Conservation (phyloP, 2,113 vertebrate genomes). For the Seriola quinqueradiata region DNA sequence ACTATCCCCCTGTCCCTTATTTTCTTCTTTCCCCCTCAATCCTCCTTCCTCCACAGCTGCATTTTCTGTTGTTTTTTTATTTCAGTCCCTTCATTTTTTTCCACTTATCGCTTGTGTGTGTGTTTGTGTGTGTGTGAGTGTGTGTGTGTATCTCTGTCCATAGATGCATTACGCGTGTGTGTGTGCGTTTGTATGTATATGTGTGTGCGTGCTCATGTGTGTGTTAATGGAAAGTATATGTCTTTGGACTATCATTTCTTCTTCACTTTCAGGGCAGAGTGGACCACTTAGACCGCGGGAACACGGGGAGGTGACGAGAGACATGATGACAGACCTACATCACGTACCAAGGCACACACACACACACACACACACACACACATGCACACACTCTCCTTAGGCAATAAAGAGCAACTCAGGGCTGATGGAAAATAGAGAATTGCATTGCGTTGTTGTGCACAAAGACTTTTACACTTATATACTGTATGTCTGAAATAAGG, state of each 20-base stretch:
- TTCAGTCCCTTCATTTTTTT: slow-evolving; percentile 32
- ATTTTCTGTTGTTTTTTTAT: slow-evolving; percentile 36
- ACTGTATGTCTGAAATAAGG: neutral
- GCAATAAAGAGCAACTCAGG: neutral
- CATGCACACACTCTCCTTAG: slow-evolving; percentile 5
- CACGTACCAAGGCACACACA: slow-evolving; percentile 15
- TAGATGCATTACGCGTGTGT: neutral
- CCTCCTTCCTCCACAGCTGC: slow-evolving; percentile 50
- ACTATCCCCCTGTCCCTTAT: slow-evolving; percentile 52
- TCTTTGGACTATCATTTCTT: slow-evolving; percentile 44
- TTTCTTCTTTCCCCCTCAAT: slow-evolving; percentile 54
- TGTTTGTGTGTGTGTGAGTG: neutral
- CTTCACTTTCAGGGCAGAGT: slow-evolving; percentile 61
- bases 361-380: neutral
- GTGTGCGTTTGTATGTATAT: neutral
- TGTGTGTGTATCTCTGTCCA: neutral
- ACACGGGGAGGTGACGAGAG: slow-evolving; percentile 60
- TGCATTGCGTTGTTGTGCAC: neutral
- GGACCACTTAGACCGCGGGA: slow-evolving; percentile 30
- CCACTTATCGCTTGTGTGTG: neutral
- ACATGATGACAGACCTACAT: slow-evolving; percentile 60
- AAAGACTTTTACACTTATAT: slow-evolving; percentile 7
- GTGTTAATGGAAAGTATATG: slow-evolving; percentile 38
- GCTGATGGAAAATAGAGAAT: neutral
- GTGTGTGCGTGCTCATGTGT: neutral